Base-by-base conservation (phyloP, 1,140 invertebrate species). In the Drosophila cardini region DNA sequence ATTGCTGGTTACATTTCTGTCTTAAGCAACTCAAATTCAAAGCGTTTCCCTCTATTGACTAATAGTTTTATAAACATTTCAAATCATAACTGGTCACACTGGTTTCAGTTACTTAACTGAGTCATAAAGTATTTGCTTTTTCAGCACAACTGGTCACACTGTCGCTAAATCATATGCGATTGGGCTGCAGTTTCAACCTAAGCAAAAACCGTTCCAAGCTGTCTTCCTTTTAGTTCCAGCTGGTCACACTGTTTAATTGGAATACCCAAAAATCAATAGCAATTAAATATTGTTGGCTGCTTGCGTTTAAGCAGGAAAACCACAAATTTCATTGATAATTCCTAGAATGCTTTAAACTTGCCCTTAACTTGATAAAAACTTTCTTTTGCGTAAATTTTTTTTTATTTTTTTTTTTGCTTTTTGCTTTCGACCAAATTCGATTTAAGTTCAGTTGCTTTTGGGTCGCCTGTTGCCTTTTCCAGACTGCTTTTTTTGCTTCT, bases 401-500 rank as follows among this genome's bases (percentile, higher is more conserved):
- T 45, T 34, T 52, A 26, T 57, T 48, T 61, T 45, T 53, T 40
- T 42, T 76, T 36, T 38, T 43, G 62, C 5, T 56, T 67, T 15
- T 45, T 67, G 52, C 60, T 65, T 13, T 56, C 18, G 40, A n/a
- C 45, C 32, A 45, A 60, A 79, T 83, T 84, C 76, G 76, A 83
- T 84, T 83, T 79, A 79, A 82, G 79, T 80, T 80, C 16, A 7
- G 40, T 26, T 62, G 18, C 43, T 58, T 57, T 55, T 11, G 0
- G 9, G 40, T 16, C 40, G 9, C 21, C 56, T 48, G 21, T 26
- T 26, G 21, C 21, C 38, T 48, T 57, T 55, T 38, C 30, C 43
- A n/a, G n/a, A n/a, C n/a, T n/a, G n/a, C 48, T 43, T 43, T 43
- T 43, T 4, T 13, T 43, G 4, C 21, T 18, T 50, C 11, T 30